These are phyloP conservation scores for Dynastes grantii DNA, from an alignment of 2,888 invertebrate species.

Conservation along the genomic window DNA sequence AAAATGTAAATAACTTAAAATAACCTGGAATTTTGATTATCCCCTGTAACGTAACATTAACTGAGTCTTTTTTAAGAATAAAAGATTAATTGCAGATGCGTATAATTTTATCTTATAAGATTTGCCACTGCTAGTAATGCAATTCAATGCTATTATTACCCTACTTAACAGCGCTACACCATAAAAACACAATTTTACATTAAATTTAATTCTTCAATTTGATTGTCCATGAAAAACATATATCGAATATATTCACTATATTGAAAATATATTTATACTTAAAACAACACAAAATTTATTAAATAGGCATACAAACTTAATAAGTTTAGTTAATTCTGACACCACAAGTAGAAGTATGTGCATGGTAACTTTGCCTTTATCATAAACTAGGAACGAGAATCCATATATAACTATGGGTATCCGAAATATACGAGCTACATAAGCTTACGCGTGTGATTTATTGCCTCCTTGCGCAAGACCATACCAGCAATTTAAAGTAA, in stretches of 20 bases:
- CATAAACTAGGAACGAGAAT: not conserved
- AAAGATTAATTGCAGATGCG: no score
- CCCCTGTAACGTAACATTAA: no score
- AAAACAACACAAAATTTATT: not conserved
- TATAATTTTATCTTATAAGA: no score
- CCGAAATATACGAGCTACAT: not conserved
- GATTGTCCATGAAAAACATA: no score
- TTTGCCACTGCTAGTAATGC: no score
- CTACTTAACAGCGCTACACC: no score
- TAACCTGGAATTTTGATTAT: no score
- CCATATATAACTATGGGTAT: not conserved
- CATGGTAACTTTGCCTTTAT: not conserved
- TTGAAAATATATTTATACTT: not conserved
- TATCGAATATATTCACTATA: not conserved
- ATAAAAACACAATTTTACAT: no score
- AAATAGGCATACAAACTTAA: not conserved
- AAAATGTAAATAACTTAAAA: no score
- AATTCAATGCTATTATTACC: no score
- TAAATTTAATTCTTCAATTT: no score
- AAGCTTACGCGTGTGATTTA: slow-evolving; percentile 33
- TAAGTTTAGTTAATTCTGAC: not conserved
- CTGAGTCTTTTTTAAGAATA: no score
- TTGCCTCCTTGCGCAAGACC: slow-evolving; percentile 1
- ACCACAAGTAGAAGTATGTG: not conserved
- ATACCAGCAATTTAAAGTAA: slow-evolving; percentile 31